These are phyloP conservation scores for Callosobruchus maculatus DNA, from an alignment of 2,888 invertebrate genomes.

Conservation along the genomic window DNA sequence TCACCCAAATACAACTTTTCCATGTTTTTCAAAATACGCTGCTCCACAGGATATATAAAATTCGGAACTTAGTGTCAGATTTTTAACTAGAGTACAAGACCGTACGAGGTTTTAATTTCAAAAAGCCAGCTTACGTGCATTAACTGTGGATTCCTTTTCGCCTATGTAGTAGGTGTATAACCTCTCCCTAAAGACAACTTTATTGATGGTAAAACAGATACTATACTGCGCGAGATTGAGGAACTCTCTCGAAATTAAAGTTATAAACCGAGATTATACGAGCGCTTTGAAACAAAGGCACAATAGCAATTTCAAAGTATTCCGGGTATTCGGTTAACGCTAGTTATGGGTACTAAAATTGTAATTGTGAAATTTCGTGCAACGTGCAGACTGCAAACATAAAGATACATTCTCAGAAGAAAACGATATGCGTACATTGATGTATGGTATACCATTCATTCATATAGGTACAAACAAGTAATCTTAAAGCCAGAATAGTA, in stretches of 20 bases:
- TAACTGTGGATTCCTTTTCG: neutral
- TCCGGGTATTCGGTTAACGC: neutral
- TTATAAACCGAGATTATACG: conserved; percentile 33
- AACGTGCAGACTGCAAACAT: no score
- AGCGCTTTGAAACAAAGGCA: conserved; percentile 33
- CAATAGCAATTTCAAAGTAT: neutral
- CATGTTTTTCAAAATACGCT: no score
- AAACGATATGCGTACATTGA: no score
- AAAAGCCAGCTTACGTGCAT: neutral
- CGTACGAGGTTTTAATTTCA: no score
- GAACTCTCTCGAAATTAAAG: conserved; percentile 37
- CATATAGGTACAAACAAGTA: no score
- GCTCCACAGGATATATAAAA: no score
- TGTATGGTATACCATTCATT: no score
- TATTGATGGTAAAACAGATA: conserved; percentile 29
- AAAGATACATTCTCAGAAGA: no score
- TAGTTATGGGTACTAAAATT: neutral
- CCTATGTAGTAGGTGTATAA: neutral
- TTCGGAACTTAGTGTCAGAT: no score
- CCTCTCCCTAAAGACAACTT: conserved; percentile 22
- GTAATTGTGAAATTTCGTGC: neutral
- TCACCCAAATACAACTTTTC: no score
- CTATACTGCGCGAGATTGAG: conserved; percentile 21
- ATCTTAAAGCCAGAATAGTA: no score
- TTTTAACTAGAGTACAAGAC: no score